Base-by-base conservation (phyloP, 2,888 invertebrate genomes). In the Platycheirus rosarum region DNA sequence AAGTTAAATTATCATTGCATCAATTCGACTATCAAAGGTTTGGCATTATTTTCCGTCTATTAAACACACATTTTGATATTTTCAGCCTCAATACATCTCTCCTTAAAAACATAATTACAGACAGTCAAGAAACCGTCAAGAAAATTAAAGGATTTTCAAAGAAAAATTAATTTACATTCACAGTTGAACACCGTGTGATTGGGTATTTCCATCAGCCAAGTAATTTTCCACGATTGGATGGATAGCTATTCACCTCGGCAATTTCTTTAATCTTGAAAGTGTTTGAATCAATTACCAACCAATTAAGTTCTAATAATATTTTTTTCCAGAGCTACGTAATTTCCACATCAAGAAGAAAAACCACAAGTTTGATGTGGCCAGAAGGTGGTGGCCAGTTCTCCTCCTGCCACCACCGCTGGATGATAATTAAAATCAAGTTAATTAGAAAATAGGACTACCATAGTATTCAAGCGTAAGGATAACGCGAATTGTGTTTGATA, bases 261-360 rank as follows among this genome's bases (percentile, higher is more conserved):
- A 76, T 76, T 69, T 63, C 53, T 46, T 48, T 26, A 51, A 69
- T 63, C 40, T 40, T 63, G 16, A 55, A 40, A 76, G 76, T 76
- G 69, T 76, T 69, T 69, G 76, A 63, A 76, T 76, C 69, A 63
- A 69, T 76, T 76, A 62, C 55, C 69, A 55, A 42, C 62, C 69
- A 76, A 76, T 76, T 76, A 62, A 57, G 63, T 76, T 69, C 76
- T 76, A 69, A 76, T 76, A 76, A 70, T 70, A 40, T 13, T 40
- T 40, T 40, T 40, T 35, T 32, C 29, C 26, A 26, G 3, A 2
- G 2, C 2, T 32, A 32, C 29, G 4, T 32, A 32, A 13, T 13
- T 40, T 40, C 6, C 13, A 40, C 37, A 40, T 32, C 5, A 13
- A 40, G 13, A 35, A 9, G 9, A 7, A 40, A 40, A 40, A 40